Evolutionary conservation across 1,140 invertebrate genomes (phyloP).

Genomic region (Pararge aegeria): DNA sequence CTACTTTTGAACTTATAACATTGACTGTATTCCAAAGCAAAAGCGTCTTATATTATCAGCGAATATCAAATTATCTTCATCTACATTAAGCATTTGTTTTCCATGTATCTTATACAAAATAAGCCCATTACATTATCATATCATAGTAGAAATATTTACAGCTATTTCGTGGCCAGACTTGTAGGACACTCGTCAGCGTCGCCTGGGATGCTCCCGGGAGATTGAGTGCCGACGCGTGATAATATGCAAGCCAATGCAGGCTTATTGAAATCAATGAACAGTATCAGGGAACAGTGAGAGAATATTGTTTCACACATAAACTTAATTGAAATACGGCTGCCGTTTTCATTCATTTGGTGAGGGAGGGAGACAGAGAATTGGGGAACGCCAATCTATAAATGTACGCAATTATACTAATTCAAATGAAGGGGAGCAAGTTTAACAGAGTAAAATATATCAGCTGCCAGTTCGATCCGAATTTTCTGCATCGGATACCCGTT

Average conservation of each 20-base stretch:
- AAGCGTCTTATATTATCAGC: no score
- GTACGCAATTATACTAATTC: slow-evolving; percentile 14
- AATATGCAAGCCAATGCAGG: slow-evolving; percentile 10
- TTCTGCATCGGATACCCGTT: no score
- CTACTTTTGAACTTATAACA: no score
- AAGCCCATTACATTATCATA: background rate
- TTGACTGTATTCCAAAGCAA: no score
- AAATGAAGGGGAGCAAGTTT: slow-evolving; percentile 15
- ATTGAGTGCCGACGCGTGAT: slow-evolving; percentile 16
- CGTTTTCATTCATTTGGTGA: background rate
- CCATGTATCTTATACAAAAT: no score
- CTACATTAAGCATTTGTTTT: no score
- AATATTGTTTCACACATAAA: slow-evolving; percentile 10
- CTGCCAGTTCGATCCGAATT: no score
- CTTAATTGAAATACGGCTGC: slow-evolving; percentile 15
- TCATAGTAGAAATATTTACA: background rate
- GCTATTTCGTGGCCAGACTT: slow-evolving; percentile 11
- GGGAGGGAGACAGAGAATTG: slow-evolving; percentile 5
- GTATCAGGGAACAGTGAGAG: slow-evolving; percentile 11
- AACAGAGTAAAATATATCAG: background rate
- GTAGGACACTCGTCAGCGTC: slow-evolving; percentile 12
- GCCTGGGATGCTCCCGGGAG: slow-evolving; percentile 8
- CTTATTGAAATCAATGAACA: slow-evolving; percentile 8
- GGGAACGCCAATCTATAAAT: slow-evolving; percentile 9
- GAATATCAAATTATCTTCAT: no score